phyloP scores from a whole-genome alignment of 2,113 vertebrate species.

The Deroptyus accipitrinus region DNA sequence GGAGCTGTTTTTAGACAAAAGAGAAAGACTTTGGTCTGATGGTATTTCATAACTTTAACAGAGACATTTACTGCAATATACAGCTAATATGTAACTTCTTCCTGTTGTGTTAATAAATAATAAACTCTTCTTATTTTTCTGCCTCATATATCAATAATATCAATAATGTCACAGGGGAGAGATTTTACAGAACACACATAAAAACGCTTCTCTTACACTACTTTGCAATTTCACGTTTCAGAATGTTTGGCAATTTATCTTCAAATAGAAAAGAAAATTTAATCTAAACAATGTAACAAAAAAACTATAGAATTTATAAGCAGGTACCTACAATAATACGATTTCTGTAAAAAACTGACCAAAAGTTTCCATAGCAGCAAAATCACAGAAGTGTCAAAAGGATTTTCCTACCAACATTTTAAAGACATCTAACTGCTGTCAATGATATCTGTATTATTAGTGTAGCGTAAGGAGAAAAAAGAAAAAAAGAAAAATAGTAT shows the following conservation, averaged over 20 bases:
- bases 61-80: not conserved
- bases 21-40: not conserved
- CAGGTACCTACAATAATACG: not conserved
- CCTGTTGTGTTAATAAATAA: not conserved
- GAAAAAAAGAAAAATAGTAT: not conserved
- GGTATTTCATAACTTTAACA: not conserved
- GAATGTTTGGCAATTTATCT: not conserved
- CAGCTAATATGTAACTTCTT: not conserved
- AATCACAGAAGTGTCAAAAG: not conserved
- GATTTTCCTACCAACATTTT: not conserved
- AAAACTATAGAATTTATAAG: not conserved
- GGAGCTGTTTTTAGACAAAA: not conserved
- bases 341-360: not conserved
- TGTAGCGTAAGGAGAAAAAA: not conserved
- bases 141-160: not conserved
- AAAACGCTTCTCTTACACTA: not conserved
- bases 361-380: not conserved
- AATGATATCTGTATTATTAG: not conserved
- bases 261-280: not conserved
- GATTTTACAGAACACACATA: not conserved
- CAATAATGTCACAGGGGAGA: not conserved
- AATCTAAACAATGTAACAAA: not conserved
- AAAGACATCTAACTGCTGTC: not conserved
- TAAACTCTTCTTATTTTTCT: not conserved
- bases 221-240: conserved; percentile 5